phyloP scores from a whole-genome alignment of 1,140 invertebrate species.

The Zaprionus inermis region DNA sequence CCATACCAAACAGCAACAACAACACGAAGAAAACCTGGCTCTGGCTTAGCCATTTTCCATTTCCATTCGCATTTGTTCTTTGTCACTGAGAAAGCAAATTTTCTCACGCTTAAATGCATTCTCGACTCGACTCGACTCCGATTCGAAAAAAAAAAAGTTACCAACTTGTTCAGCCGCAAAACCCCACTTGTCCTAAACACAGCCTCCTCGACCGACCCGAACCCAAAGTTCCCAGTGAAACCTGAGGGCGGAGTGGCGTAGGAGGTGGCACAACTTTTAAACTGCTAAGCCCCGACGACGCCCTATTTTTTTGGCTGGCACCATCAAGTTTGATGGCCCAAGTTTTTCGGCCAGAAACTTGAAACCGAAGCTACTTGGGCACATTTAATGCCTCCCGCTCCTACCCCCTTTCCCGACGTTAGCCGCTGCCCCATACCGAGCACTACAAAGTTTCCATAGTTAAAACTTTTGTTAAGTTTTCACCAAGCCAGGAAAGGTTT shows the following conservation, averaged over 20 bases:
- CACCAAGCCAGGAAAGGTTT: background rate
- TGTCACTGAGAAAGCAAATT: slow-evolving; percentile 14
- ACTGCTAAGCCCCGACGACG: background rate
- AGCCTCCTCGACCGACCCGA: background rate
- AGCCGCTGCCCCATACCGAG: slow-evolving; percentile 1
- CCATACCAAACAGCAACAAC: slow-evolving; percentile 20
- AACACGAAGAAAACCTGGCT: background rate
- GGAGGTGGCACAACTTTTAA: slow-evolving; percentile 19
- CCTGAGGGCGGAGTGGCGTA: background rate
- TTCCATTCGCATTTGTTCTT: slow-evolving; percentile 25
- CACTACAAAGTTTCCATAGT: slow-evolving; percentile 18
- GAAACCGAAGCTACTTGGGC: slow-evolving; percentile 36
- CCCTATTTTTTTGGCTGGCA: background rate
- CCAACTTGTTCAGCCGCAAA: slow-evolving; percentile 1
- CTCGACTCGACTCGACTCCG: slow-evolving; percentile 3
- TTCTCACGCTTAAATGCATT: slow-evolving; percentile 38
- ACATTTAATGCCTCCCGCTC: slow-evolving; percentile 31
- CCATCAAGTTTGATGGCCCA: slow-evolving; percentile 63
- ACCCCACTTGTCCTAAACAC: background rate
- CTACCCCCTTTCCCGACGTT: background rate
- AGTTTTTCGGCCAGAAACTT: slow-evolving; percentile 43
- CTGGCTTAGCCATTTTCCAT: too few relatives aligned
- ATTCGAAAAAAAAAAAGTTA: background rate
- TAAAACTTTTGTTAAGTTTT: background rate
- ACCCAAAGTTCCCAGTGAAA: slow-evolving; percentile 1